Conservation (phyloP, 2,113 vertebrate species). For the Ascaphus truei region DNA sequence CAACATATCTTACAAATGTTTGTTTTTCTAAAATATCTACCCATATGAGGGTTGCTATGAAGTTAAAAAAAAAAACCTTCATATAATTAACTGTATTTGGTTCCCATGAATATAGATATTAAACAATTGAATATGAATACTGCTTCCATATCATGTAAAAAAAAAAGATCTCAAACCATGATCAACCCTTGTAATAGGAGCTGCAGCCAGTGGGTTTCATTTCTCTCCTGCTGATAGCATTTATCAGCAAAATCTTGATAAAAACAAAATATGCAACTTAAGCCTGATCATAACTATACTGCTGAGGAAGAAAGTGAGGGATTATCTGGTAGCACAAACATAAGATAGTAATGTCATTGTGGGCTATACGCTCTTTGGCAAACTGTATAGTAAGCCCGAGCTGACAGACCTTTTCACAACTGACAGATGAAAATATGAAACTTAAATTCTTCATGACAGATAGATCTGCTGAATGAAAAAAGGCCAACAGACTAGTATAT, state of each 20-base stretch:
- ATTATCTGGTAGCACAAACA: slow-evolving; percentile 87
- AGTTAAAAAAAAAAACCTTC: background rate
- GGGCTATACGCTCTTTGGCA: slow-evolving; percentile 83
- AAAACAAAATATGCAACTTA: slow-evolving; percentile 96
- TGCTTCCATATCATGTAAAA: slow-evolving; percentile 46
- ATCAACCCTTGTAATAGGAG: slow-evolving; percentile 69
- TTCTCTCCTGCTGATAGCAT: slow-evolving; percentile 94
- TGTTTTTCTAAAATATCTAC: no score
- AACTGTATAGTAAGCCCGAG: slow-evolving; percentile 85
- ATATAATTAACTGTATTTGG: slow-evolving; percentile 46
- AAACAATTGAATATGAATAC: slow-evolving; percentile 53
- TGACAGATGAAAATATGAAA: slow-evolving; percentile 94
- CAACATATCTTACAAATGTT: no score
- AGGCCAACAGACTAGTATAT: slow-evolving; percentile 52
- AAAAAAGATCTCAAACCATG: slow-evolving; percentile 48
- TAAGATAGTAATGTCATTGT: slow-evolving; percentile 88
- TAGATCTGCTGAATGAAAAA: slow-evolving; percentile 76
- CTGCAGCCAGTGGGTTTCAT: slow-evolving; percentile 86
- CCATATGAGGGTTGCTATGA: no score
- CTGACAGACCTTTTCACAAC: slow-evolving; percentile 96
- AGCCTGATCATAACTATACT: slow-evolving; percentile 86
- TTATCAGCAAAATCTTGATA: slow-evolving; percentile 97
- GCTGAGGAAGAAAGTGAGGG: slow-evolving; percentile 79
- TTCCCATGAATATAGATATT: slow-evolving; percentile 54
- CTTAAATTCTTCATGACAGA: slow-evolving; percentile 98